A percentile compares a stretch with the other conserved stretches of the same genome.
Conservation (phyloP, 23 tunicate genomes). For the Trididemnum nubilum region DNA sequence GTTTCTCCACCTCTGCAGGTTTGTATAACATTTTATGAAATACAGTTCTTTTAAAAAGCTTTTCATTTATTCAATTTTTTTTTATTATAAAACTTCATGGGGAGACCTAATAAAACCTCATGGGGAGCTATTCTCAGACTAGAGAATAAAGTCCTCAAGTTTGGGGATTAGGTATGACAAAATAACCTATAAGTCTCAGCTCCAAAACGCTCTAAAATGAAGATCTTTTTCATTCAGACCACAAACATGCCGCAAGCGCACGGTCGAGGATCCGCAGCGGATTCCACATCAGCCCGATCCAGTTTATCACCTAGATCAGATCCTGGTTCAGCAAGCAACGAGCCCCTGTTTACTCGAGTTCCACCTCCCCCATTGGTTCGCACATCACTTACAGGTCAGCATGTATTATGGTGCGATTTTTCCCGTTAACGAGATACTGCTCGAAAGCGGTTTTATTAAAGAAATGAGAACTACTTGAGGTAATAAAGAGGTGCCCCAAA, state of each 20-base stretch:
- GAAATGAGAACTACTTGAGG: no score
- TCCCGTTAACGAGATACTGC: not conserved
- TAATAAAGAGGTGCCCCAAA: no score
- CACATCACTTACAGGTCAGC: not conserved
- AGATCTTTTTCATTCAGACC: not conserved
- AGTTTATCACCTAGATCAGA: not conserved
- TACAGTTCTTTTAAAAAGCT: not conserved
- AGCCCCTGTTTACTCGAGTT: constrained; percentile 20
- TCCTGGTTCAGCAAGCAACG: not conserved
- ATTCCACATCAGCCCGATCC: not conserved
- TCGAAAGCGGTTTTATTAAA: no score
- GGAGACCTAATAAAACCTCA: no score
- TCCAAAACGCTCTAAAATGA: no score
- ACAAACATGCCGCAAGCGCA: constrained; percentile 20
- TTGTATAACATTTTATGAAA: not conserved
- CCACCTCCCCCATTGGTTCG: constrained; percentile 34
- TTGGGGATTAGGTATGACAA: no score
- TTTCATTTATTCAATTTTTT: not conserved
- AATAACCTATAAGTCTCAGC: no score
- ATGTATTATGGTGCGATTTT: not conserved
- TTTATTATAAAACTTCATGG: not conserved
- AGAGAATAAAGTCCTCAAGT: no score
- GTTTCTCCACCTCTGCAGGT: not conserved
- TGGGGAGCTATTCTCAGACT: no score
- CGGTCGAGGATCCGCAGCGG: constrained; percentile 21